phyloP scores from a whole-genome alignment of 2,113 vertebrate species.

The Tetraodon nigroviridis region DNA sequence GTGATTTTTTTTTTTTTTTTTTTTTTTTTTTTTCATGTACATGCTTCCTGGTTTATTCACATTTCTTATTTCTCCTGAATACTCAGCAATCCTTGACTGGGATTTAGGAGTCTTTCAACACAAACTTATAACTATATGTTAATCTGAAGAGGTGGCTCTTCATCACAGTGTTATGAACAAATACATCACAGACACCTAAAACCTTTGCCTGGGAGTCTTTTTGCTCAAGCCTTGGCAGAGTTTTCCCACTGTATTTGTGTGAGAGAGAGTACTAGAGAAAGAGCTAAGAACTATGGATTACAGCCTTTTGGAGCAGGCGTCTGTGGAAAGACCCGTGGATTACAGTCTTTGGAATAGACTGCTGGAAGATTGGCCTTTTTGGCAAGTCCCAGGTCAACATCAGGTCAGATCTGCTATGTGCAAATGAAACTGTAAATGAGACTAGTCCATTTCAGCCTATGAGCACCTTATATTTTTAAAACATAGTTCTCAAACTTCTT shows the following conservation, averaged over 20 bases:
- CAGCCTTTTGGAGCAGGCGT: too few relatives aligned
- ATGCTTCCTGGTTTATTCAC: too few relatives aligned
- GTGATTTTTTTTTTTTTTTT: too few relatives aligned
- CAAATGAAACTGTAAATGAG: constrained; percentile 2
- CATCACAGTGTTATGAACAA: too few relatives aligned
- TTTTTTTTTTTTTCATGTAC: too few relatives aligned
- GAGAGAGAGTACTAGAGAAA: not conserved
- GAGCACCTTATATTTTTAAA: not conserved
- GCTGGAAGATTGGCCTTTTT: not conserved
- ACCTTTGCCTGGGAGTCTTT: not conserved
- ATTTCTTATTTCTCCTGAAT: too few relatives aligned
- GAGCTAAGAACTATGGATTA: not conserved
- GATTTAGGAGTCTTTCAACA: too few relatives aligned
- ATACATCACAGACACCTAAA: too few relatives aligned
- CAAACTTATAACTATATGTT: too few relatives aligned
- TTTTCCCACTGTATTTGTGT: not conserved
- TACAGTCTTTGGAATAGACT: constrained; percentile 15
- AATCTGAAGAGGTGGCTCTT: too few relatives aligned
- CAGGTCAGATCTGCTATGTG: not conserved
- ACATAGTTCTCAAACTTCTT: constrained; percentile 9
- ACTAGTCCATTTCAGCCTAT: constrained; percentile 14
- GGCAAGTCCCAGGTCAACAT: not conserved
- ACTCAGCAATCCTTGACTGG: too few relatives aligned
- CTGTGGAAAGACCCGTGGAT: constrained; percentile 2
- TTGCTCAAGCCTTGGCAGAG: not conserved